phyloP scores from a whole-genome alignment of 2,113 vertebrate genomes.

The Okapia johnstoni region DNA sequence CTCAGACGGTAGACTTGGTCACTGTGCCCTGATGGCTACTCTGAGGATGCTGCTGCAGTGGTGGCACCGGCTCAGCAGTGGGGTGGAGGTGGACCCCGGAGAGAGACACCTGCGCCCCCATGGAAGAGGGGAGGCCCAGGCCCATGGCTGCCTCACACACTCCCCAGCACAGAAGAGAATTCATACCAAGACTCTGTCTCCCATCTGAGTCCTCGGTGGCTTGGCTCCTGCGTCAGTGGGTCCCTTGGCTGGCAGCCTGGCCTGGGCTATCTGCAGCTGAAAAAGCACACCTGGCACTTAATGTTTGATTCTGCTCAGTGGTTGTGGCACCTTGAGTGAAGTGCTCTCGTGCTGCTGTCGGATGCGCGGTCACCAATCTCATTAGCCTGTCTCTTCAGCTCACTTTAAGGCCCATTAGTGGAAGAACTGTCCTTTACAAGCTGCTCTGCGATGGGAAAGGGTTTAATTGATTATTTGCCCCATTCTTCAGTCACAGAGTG shows the following conservation, averaged over 20 bases:
- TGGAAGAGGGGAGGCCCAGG: background rate
- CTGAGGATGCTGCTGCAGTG: background rate
- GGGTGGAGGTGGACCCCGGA: rapidly evolving
- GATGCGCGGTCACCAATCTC: background rate
- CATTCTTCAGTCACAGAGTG: rapidly evolving
- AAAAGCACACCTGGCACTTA: constrained; percentile 41
- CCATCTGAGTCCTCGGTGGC: constrained; percentile 45
- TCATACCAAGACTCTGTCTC: constrained; percentile 76
- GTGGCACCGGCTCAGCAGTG: rapidly evolving
- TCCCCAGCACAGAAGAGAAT: background rate
- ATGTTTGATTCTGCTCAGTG: background rate
- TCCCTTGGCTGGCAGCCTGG: constrained; percentile 62
- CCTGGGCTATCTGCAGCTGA: constrained; percentile 80
- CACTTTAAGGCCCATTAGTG: background rate
- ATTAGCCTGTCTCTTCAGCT: background rate
- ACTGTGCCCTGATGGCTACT: background rate
- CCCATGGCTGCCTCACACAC: background rate
- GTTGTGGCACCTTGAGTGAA: no score
- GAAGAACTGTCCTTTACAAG: background rate
- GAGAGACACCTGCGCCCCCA: background rate
- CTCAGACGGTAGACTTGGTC: background rate
- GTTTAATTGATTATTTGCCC: background rate
- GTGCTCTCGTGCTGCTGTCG: rapidly evolving
- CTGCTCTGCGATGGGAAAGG: background rate
- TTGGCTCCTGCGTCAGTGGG: constrained; percentile 66